These are phyloP conservation scores for Gila orcuttii DNA, from an alignment of 2,113 vertebrate genomes.

Conservation along the genomic window DNA sequence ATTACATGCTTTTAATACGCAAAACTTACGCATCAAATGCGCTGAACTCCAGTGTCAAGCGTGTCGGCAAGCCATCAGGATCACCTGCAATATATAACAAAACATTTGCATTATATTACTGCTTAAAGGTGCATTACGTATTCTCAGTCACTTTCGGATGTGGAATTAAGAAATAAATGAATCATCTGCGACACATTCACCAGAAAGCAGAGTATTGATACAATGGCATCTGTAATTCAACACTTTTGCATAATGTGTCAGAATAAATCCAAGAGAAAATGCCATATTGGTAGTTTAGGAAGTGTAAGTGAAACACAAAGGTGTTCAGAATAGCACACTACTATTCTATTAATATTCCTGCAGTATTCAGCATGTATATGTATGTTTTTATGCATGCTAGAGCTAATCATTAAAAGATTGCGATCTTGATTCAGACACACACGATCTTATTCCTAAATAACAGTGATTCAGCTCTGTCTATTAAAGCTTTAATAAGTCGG, in stretches of 20 bases:
- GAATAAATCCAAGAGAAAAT: not conserved
- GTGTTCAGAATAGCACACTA: not conserved
- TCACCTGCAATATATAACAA: constrained; percentile 78
- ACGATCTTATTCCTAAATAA: too few relatives aligned
- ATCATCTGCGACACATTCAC: not conserved
- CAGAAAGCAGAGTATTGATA: not conserved
- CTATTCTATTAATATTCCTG: not conserved
- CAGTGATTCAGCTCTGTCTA: too few relatives aligned
- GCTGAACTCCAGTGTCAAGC: constrained; percentile 93
- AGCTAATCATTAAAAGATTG: too few relatives aligned
- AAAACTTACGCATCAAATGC: constrained; percentile 93
- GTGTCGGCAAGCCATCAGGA: constrained; percentile 88
- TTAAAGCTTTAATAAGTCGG: too few relatives aligned
- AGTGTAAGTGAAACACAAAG: not conserved
- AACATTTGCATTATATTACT: not conserved
- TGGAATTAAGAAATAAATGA: not conserved
- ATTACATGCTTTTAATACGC: not conserved
- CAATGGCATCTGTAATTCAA: not conserved
- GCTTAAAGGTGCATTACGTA: not conserved
- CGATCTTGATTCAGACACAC: too few relatives aligned
- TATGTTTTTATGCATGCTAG: not conserved
- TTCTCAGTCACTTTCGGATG: not conserved
- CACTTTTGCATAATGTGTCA: not conserved
- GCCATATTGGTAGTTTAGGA: not conserved
- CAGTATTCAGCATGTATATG: not conserved